A percentile compares a stretch with the other conserved stretches of the same genome.
These are phyloP conservation scores for Conus betulinus DNA, from an alignment of 1,140 invertebrate genomes.

Conservation along the genomic window DNA sequence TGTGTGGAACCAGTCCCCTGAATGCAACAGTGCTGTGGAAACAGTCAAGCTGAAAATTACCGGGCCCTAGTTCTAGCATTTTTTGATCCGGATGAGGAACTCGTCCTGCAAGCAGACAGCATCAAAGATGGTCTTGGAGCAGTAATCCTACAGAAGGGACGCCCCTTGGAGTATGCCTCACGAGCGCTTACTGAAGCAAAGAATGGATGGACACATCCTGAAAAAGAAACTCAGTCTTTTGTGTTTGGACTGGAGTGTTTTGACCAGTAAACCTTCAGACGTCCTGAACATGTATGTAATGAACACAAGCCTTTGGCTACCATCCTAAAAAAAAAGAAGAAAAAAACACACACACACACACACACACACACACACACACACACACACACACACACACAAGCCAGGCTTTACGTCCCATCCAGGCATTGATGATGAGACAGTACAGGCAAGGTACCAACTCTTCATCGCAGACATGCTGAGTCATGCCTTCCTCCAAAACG, in stretches of 20 bases:
- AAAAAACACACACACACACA: too few relatives aligned
- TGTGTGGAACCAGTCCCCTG: neutral
- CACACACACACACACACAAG: too few relatives aligned
- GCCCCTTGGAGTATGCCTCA: conserved; percentile 75
- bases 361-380: too few relatives aligned
- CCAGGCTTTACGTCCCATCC: conserved; percentile 38
- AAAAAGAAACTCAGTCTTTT: conserved; percentile 68
- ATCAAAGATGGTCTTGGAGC: conserved; percentile 71
- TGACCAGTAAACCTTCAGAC: conserved; percentile 63
- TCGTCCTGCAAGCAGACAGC: conserved; percentile 58
- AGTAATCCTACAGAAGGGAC: conserved; percentile 75
- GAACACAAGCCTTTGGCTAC: conserved; percentile 71
- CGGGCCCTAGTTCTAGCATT: conserved; percentile 49
- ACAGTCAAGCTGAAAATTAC: conserved; percentile 49
- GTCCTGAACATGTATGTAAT: conserved; percentile 54
- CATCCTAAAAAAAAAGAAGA: conserved; percentile 69
- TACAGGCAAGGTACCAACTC: conserved; percentile 43
- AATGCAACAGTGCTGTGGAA: conserved; percentile 61
- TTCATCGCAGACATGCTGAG: conserved; percentile 50
- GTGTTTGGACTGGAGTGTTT: conserved; percentile 30
- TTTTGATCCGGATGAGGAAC: conserved; percentile 51
- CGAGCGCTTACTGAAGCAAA: conserved; percentile 73
- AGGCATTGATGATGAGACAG: conserved; percentile 46
- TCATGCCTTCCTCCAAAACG: conserved; percentile 24
- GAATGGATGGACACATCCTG: conserved; percentile 74